Evolutionary conservation across 2,888 invertebrate genomes (phyloP).

Genomic region (Cantharis rustica): DNA sequence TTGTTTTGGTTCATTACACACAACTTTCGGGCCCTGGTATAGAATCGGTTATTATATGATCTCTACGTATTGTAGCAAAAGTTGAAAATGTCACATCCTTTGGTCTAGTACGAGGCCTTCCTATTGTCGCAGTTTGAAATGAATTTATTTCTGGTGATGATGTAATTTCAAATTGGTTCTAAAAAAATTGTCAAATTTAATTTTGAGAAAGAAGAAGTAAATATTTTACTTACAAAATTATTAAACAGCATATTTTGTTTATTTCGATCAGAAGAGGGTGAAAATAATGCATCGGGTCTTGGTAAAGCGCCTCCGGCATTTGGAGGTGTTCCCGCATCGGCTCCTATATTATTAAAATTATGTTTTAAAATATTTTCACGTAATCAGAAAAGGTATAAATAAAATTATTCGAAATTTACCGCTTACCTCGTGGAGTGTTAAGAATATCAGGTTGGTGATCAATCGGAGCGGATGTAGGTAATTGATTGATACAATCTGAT

Average conservation of each 20-base stretch:
- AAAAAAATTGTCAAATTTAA: background rate
- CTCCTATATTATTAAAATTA: conserved; percentile 40
- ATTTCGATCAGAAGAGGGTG: conserved; percentile 44
- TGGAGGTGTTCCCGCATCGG: conserved; percentile 48
- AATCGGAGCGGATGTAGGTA: conserved; percentile 41
- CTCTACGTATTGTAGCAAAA: conserved; percentile 67
- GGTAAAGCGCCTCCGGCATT: conserved; percentile 46
- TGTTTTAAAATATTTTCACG: background rate
- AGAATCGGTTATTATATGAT: conserved; percentile 81
- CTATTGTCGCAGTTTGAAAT: conserved; percentile 45
- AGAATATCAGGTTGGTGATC: conserved; percentile 66
- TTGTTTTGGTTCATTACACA: conserved; percentile 62
- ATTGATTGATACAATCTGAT: conserved; percentile 46
- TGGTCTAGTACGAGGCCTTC: conserved; percentile 49
- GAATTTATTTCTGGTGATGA: conserved; percentile 44
- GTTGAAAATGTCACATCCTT: conserved; percentile 58
- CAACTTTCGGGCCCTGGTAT: conserved; percentile 89
- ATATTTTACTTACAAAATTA: conserved; percentile 42
- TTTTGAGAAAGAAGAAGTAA: background rate
- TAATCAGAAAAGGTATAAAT: background rate
- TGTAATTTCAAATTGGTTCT: conserved; percentile 35
- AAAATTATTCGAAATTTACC: background rate
- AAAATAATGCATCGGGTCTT: conserved; percentile 52
- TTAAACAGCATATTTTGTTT: conserved; percentile 42
- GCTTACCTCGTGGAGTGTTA: conserved; percentile 74